Evolutionary conservation across 2,113 vertebrate genomes (phyloP), one percentile per base, ranked within the genome.

Genomic region (Proteles cristata): DNA sequence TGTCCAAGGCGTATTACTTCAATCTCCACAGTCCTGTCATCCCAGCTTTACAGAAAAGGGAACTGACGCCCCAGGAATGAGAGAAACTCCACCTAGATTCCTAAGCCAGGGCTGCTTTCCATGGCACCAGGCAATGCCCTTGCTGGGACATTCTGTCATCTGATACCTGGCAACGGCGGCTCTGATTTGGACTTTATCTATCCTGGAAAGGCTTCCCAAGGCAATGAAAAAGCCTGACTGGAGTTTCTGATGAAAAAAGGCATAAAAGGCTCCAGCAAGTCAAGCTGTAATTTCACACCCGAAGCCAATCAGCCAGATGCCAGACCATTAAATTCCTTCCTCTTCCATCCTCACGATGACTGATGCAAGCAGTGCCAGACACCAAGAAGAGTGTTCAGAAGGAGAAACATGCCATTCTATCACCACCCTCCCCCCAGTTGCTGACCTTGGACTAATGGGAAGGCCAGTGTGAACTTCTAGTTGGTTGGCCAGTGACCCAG

Each of bases 211-310:
- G 28, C 80, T 90, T 97, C 86, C 65, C 58, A n/a, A 58, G 61
- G 93, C 93, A 87, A 79, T 58, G 17, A 93, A 96, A 93, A 81
- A 58, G 55, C 35, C 39, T 65, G 63, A 91, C 45, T 5, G 2
- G 77, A 89, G 68, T 93, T 89, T 93, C 93, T 80, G 92, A 97
- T 95, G 55, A 93, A 95, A 87, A 68, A 88, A 84, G 35, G 82
- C 25, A 94, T 61, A 84, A 83, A 92, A 71, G 81, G 45, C 55
- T 87, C 90, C 33, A 85, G 53, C 53, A 74, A 90, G n/a, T 31
- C 79, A 92, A 48, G 61, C 63, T 92, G 68, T 79, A 94, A 95
- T 83, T 91, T 92, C 86, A 93, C 4, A 80, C 66, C 50, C 55
- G 43, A 26, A 66, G 96, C 50, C 35, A 95, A 87, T 71, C n/a